Conservation (phyloP, 53 echinoderm and acorn worm genomes). For the Patiria pectinifera region DNA sequence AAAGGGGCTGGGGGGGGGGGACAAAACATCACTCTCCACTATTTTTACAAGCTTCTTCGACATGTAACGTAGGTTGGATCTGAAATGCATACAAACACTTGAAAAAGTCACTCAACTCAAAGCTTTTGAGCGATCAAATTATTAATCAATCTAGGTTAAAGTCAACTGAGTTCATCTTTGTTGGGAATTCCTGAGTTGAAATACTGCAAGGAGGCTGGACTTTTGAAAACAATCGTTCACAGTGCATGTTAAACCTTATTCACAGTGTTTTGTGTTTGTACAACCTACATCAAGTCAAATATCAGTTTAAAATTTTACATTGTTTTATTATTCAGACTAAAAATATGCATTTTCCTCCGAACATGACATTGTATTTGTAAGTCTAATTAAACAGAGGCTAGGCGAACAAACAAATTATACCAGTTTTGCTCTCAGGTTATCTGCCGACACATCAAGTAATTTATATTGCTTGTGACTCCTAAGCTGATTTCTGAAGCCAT, state of each 20-base stretch:
- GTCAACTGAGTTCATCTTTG: background rate
- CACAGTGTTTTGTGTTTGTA: background rate
- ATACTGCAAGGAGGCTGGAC: background rate
- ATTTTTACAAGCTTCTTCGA: slow-evolving; percentile 14
- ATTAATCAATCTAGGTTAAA: background rate
- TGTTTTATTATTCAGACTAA: background rate
- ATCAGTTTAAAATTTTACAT: background rate
- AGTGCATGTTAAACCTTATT: background rate
- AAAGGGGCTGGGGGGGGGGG: background rate
- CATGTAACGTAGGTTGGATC: background rate
- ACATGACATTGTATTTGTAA: too few species aligned
- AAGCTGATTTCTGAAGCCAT: too few species aligned
- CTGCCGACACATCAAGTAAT: too few species aligned
- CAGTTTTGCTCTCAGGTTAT: too few species aligned
- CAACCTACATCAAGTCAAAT: background rate
- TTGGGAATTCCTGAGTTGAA: background rate
- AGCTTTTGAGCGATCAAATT: background rate
- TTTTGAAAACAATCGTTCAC: background rate
- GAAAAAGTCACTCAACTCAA: background rate
- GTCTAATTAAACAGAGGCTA: too few species aligned
- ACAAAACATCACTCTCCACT: background rate
- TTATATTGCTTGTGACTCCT: too few species aligned
- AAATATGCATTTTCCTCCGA: too few species aligned
- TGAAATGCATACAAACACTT: background rate
- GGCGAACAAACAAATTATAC: too few species aligned